Evolutionary conservation across 2,113 vertebrate species (phyloP).

Genomic region (Gobio gobio): DNA sequence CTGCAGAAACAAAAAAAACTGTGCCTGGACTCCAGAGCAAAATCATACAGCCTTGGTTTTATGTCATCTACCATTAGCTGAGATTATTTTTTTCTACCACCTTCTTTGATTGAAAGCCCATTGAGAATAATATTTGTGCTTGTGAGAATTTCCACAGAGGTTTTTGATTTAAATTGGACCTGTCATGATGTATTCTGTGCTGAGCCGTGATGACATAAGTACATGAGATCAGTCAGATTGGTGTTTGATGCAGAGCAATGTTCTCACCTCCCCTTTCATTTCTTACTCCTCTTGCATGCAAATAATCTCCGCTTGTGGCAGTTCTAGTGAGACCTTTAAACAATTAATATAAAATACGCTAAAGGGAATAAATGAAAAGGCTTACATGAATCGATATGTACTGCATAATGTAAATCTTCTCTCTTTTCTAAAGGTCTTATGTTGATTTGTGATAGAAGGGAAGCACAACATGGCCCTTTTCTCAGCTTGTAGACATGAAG

Average conservation of each 20-base stretch:
- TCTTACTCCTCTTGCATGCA: constrained; percentile 31
- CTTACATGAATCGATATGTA: constrained; percentile 59
- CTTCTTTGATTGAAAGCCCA: constrained; percentile 4
- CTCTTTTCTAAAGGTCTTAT: constrained; percentile 50
- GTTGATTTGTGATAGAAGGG: constrained; percentile 59
- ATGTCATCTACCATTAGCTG: constrained; percentile 17
- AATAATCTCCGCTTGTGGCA: constrained; percentile 48
- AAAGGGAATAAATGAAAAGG: constrained; percentile 61
- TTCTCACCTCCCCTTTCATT: constrained; percentile 50
- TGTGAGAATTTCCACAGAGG: constrained; percentile 1
- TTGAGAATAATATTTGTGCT: constrained; percentile 9
- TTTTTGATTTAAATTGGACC: constrained; percentile 30
- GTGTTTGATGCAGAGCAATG: constrained; percentile 54
- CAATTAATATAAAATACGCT: constrained; percentile 64
- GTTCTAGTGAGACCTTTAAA: constrained; percentile 61
- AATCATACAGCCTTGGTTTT: neutral
- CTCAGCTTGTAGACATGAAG: neutral
- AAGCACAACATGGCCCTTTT: neutral
- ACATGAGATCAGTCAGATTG: constrained; percentile 43
- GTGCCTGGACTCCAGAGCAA: neutral
- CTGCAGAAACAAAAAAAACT: neutral
- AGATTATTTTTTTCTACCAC: neutral
- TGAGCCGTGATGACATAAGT: constrained; percentile 50
- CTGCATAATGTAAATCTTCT: constrained; percentile 53
- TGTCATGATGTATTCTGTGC: constrained; percentile 12